Conservation (phyloP, 2,888 invertebrate genomes). For the Dione vanillae region DNA sequence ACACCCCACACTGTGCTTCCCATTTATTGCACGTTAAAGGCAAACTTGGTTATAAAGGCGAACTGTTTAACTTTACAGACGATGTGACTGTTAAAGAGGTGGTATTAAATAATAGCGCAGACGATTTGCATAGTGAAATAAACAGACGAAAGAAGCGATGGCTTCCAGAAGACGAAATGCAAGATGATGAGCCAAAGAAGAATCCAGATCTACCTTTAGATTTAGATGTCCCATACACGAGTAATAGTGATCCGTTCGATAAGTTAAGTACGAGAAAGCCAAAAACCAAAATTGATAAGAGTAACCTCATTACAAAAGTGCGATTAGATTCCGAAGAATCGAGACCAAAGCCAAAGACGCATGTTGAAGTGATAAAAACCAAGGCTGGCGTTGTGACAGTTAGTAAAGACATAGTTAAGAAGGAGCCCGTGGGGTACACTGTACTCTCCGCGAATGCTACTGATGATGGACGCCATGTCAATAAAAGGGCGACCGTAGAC, state of each 20-base stretch:
- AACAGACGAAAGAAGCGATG: slow-evolving; percentile 85
- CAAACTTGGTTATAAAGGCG: slow-evolving; percentile 66
- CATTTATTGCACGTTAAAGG: slow-evolving; percentile 83
- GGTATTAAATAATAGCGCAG: slow-evolving; percentile 65
- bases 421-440: slow-evolving; percentile 80
- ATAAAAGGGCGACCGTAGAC: slow-evolving; percentile 89
- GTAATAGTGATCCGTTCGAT: slow-evolving; percentile 83
- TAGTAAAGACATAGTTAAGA: slow-evolving; percentile 86
- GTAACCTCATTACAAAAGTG: slow-evolving; percentile 82
- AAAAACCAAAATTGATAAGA: slow-evolving; percentile 81
- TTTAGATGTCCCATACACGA: slow-evolving; percentile 86
- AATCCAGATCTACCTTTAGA: slow-evolving; percentile 87
- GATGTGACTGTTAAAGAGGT: slow-evolving; percentile 60
- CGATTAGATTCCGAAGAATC: slow-evolving; percentile 81
- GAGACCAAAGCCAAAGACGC: slow-evolving; percentile 87
- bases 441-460: slow-evolving; percentile 75
- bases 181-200: slow-evolving; percentile 84
- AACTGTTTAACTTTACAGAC: slow-evolving; percentile 73
- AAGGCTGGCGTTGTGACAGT: slow-evolving; percentile 87
- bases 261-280: slow-evolving; percentile 76
- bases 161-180: slow-evolving; percentile 87
- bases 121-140: slow-evolving; percentile 69
- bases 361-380: slow-evolving; percentile 87
- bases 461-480: slow-evolving; percentile 85
- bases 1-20: slow-evolving; percentile 82